phyloP scores from a whole-genome alignment of 2,797 vertebrate genomes.

The Nannoperca obscura region DNA sequence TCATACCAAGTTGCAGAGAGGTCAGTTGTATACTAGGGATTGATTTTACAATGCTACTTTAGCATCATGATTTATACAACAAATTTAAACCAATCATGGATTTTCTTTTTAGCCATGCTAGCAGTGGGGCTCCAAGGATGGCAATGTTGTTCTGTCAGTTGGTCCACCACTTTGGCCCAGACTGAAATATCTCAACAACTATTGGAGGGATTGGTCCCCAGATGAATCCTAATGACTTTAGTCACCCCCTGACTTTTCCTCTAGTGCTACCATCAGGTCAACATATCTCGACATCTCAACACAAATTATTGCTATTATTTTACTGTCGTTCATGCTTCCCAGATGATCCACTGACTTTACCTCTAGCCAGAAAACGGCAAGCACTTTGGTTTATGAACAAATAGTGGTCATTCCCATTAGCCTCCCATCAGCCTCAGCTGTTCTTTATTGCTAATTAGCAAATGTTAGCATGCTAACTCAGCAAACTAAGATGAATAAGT shows the following conservation, averaged over 20 bases:
- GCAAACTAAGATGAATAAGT: not conserved
- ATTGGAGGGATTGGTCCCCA: not conserved
- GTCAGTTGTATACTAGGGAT: not conserved
- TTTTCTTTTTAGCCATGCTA: conserved; percentile 3
- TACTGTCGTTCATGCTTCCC: not conserved
- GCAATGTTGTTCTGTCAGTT: not conserved
- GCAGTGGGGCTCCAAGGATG: not conserved
- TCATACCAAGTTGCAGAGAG: conserved; percentile 15
- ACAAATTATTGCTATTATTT: not conserved
- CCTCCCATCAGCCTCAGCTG: not conserved
- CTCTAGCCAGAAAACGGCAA: not conserved
- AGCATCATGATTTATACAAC: conserved; percentile 22
- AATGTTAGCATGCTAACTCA: not conserved
- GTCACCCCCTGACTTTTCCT: conserved; percentile 4
- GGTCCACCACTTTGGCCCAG: not conserved
- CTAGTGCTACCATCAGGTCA: not conserved
- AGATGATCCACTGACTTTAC: not conserved
- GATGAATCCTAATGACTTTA: not conserved
- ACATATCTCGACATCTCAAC: conserved; percentile 1
- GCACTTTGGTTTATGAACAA: not conserved
- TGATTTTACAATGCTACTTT: conserved; percentile 14
- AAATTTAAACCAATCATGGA: not conserved
- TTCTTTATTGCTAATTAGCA: not conserved
- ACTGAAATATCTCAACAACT: conserved; percentile 8
- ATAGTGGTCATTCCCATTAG: not conserved